Percentiles rank a stretch among this genome's conserved stretches.
Evolutionary conservation across 23 tunicate species (phyloP).

Genomic region (Styela clava): DNA sequence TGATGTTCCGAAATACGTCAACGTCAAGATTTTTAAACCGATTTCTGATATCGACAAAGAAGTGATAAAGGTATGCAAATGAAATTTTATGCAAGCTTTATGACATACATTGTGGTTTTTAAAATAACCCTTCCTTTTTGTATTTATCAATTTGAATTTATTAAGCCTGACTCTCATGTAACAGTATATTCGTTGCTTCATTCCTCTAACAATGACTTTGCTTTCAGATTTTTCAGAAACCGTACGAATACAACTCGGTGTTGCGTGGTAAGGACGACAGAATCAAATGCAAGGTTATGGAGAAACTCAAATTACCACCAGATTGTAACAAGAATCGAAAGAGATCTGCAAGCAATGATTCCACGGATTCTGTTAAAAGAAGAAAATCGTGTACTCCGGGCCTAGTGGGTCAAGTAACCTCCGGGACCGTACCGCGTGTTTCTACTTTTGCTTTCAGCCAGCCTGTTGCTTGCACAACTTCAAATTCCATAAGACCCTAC

Average conservation of each 20-base stretch:
- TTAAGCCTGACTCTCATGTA: too few relatives aligned
- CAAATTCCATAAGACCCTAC: too few relatives aligned
- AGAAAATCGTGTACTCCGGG: background rate
- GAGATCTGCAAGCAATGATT: background rate
- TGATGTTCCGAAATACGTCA: slow-evolving; percentile 29
- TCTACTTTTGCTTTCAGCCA: background rate
- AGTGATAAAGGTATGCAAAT: slow-evolving; percentile 19
- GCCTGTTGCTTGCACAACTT: too few relatives aligned
- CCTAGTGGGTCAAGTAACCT: background rate
- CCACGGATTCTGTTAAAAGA: background rate
- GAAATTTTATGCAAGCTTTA: background rate
- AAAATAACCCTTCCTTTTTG: too few relatives aligned
- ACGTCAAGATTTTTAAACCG: slow-evolving; percentile 34
- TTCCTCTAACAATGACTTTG: too few relatives aligned
- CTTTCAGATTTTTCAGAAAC: slow-evolving; percentile 11
- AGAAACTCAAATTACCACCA: background rate
- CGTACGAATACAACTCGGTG: slow-evolving; percentile 27
- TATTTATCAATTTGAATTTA: too few relatives aligned
- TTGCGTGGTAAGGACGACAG: background rate
- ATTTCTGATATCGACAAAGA: slow-evolving; percentile 9
- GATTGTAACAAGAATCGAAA: background rate
- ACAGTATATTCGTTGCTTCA: too few relatives aligned
- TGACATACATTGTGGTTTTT: background rate
- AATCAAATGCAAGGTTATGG: background rate
- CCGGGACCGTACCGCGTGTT: background rate